Conservation (phyloP, 1,140 invertebrate genomes). For the Pseudomyrmex dendroicus region DNA sequence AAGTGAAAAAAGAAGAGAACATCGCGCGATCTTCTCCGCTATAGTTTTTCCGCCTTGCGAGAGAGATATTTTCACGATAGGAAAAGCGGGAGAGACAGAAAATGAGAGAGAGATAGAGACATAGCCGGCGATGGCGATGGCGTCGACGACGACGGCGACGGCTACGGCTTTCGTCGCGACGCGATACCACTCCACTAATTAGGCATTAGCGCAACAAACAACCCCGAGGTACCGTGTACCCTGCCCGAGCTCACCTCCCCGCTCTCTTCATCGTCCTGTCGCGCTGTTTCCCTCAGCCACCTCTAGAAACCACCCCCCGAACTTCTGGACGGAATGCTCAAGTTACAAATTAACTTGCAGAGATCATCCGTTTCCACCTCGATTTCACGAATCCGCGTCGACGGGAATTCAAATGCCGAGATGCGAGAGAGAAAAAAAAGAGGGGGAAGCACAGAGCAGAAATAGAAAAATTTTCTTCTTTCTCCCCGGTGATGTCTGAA, state of each 20-base stretch:
- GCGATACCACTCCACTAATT: conserved; percentile 83
- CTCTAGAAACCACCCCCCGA: conserved; percentile 72
- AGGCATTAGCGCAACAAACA: conserved; percentile 84
- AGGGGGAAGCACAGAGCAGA: conserved; percentile 11
- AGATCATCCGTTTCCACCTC: conserved; percentile 82
- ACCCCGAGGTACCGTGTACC: conserved; percentile 77
- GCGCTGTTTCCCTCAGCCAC: conserved; percentile 56
- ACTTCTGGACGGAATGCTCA: conserved; percentile 78
- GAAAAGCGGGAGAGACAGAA: conserved; percentile 30
- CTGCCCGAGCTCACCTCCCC: conserved; percentile 42
- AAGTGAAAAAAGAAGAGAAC: background rate
- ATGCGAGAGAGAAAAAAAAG: background rate
- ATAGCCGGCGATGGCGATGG: background rate
- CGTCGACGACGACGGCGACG: conserved; percentile 62
- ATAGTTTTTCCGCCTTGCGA: conserved; percentile 21
- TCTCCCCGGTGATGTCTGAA: background rate
- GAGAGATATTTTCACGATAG: conserved; percentile 55
- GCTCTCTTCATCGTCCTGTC: conserved; percentile 40
- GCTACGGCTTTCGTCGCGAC: conserved; percentile 77
- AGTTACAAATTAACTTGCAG: conserved; percentile 84
- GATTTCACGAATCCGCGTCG: conserved; percentile 63
- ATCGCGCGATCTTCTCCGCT: background rate
- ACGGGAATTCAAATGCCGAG: conserved; percentile 69
- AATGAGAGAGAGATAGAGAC: background rate
- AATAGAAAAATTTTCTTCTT: conserved; percentile 10